These are phyloP conservation scores for Drosophila pseudotalamancana DNA, from an alignment of 2,888 invertebrate genomes.

Conservation along the genomic window DNA sequence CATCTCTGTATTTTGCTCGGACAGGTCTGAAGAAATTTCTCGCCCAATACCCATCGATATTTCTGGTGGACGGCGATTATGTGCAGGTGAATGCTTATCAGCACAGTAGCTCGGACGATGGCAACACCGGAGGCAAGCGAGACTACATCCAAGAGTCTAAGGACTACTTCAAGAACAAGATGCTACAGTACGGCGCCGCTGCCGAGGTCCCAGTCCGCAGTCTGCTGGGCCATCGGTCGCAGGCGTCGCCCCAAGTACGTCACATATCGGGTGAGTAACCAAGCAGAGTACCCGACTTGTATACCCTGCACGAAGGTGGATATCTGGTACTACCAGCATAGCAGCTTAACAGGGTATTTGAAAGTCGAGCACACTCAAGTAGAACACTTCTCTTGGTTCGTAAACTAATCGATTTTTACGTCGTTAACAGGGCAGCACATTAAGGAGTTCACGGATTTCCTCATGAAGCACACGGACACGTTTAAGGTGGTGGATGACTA, in stretches of 20 bases:
- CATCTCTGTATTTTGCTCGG: conserved; percentile 36
- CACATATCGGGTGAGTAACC: conserved; percentile 91
- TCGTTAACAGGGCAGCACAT: conserved; percentile 91
- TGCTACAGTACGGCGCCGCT: conserved; percentile 97
- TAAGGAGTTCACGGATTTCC: conserved; percentile 96
- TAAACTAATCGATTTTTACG: no score
- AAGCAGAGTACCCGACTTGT: no score
- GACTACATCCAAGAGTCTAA: conserved; percentile 98
- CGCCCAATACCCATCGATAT: conserved; percentile 97
- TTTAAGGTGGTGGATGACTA: conserved; percentile 94
- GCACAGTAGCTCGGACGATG: conserved; percentile 87
- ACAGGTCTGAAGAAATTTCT: conserved; percentile 97
- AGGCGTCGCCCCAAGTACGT: conserved; percentile 98
- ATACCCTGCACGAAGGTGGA: no score
- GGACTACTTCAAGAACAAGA: conserved; percentile 97
- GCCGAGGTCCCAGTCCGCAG: conserved; percentile 99
- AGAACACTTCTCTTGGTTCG: no score
- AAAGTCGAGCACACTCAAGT: no score
- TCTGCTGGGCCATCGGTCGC: conserved; percentile 97
- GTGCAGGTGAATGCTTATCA: conserved; percentile 93
- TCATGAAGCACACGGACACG: conserved; percentile 92
- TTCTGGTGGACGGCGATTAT: conserved; percentile 96
- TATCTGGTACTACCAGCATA: no score
- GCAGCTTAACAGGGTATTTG: no score
- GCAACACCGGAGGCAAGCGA: conserved; percentile 87